Evolutionary conservation across 2,888 invertebrate genomes (phyloP).

Genomic region (Ormyrus nitidulus): DNA sequence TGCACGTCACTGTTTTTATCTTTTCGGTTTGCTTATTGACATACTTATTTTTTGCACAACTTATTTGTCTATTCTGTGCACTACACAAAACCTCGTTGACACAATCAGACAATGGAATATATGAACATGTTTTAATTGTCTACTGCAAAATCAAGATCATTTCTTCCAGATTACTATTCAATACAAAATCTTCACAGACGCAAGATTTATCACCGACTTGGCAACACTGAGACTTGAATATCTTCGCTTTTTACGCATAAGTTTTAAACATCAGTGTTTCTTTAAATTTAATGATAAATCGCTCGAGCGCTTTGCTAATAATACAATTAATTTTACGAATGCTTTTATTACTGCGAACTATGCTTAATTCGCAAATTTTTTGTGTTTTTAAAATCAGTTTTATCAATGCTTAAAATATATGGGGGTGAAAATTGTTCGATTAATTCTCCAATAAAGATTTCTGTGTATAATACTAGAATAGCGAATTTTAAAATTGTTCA

Average conservation of each 20-base stretch:
- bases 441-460: slow-evolving; percentile 38
- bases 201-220: slow-evolving; percentile 53
- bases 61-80: slow-evolving; percentile 41
- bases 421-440: slow-evolving; percentile 44
- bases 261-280: slow-evolving; percentile 12
- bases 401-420: slow-evolving; percentile 9
- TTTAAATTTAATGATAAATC: neutral
- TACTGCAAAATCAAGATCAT: slow-evolving; percentile 39
- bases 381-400: slow-evolving; percentile 19
- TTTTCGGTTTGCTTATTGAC: slow-evolving; percentile 34
- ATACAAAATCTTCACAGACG: slow-evolving; percentile 47
- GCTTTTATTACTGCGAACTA: neutral
- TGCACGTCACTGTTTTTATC: slow-evolving; percentile 44
- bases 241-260: slow-evolving; percentile 48
- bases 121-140: slow-evolving; percentile 10
- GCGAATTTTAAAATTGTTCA: slow-evolving; percentile 6
- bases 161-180: slow-evolving; percentile 44
- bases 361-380: slow-evolving; percentile 29
- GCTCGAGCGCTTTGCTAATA: slow-evolving; percentile 37
- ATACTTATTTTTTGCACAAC: slow-evolving; percentile 28
- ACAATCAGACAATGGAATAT: slow-evolving; percentile 20
- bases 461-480: slow-evolving; percentile 37
- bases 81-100: slow-evolving; percentile 22
- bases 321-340: neutral
- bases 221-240: slow-evolving; percentile 56